These are phyloP conservation scores for Epinotia ramella DNA, from an alignment of 2,888 invertebrate species.

Conservation along the genomic window DNA sequence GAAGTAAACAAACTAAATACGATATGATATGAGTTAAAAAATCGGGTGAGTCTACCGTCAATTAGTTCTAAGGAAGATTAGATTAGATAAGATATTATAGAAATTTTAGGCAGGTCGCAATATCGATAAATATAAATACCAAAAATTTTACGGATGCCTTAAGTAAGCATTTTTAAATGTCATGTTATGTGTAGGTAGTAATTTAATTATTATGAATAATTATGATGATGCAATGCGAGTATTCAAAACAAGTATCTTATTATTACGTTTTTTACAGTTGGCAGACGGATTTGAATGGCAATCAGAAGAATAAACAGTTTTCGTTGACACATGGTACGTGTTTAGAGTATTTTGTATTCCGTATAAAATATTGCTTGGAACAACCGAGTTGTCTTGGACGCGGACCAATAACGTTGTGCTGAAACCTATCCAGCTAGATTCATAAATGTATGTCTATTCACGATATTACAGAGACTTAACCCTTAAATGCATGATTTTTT, in stretches of 20 bases:
- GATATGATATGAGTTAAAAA: constrained; percentile 55
- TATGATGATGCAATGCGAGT: constrained; percentile 12
- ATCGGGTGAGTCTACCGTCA: constrained; percentile 67
- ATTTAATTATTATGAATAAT: constrained; percentile 11
- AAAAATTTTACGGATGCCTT: not conserved
- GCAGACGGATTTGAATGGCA: constrained; percentile 30
- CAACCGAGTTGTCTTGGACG: constrained; percentile 13
- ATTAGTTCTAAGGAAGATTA: constrained; percentile 66
- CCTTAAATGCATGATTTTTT: no score
- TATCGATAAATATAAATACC: not conserved
- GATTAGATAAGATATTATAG: constrained; percentile 64
- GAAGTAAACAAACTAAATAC: constrained; percentile 58
- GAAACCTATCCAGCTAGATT: not conserved
- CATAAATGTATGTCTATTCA: not conserved
- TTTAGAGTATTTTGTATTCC: constrained; percentile 17
- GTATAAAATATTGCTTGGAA: constrained; percentile 19
- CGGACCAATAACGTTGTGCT: constrained; percentile 6
- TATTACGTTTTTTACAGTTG: constrained; percentile 33
- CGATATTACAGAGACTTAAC: not conserved
- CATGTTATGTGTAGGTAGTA: not conserved
- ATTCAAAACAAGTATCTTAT: constrained; percentile 27
- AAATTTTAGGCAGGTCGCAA: constrained; percentile 52
- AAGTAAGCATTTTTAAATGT: not conserved
- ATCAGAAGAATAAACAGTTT: constrained; percentile 30
- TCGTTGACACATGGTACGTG: constrained; percentile 36